phyloP scores from a whole-genome alignment of 2,113 vertebrate genomes.

The Heptranchias perlo region DNA sequence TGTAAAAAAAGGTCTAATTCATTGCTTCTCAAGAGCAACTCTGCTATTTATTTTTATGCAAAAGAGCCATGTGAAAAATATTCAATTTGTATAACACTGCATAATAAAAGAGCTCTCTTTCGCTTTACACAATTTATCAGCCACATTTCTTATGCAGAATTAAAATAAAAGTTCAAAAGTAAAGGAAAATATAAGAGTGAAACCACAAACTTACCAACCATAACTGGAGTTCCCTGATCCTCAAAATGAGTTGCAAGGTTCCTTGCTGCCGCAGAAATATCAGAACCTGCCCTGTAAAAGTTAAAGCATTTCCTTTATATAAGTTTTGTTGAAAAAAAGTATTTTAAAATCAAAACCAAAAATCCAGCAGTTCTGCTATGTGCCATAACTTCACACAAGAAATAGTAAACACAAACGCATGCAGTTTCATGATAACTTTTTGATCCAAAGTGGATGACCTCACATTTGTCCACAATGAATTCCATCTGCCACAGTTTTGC shows the following conservation, averaged over 20 bases:
- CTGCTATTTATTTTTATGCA: neutral
- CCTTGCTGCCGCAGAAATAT: constrained; percentile 76
- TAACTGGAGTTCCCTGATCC: constrained; percentile 82
- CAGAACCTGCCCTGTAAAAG: constrained; percentile 75
- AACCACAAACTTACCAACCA: constrained; percentile 75
- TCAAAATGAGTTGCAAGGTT: constrained; percentile 86
- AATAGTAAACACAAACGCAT: neutral
- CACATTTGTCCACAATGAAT: too few species aligned
- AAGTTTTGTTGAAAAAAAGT: neutral
- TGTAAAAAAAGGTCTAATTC: too few species aligned
- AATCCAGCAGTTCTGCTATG: neutral
- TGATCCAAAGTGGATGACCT: too few species aligned
- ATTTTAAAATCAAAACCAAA: neutral
- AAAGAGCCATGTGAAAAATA: neutral
- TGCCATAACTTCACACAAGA: neutral
- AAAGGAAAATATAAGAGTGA: neutral
- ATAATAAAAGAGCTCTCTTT: neutral
- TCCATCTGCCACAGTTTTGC: too few species aligned
- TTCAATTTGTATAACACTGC: neutral
- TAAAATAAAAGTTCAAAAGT: neutral
- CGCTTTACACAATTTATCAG: neutral
- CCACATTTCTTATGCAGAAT: neutral
- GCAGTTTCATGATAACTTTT: neutral
- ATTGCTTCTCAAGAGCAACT: neutral
- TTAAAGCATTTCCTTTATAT: neutral